phyloP scores from a whole-genome alignment of 1,140 invertebrate species.

The Drosophila seguyi region DNA sequence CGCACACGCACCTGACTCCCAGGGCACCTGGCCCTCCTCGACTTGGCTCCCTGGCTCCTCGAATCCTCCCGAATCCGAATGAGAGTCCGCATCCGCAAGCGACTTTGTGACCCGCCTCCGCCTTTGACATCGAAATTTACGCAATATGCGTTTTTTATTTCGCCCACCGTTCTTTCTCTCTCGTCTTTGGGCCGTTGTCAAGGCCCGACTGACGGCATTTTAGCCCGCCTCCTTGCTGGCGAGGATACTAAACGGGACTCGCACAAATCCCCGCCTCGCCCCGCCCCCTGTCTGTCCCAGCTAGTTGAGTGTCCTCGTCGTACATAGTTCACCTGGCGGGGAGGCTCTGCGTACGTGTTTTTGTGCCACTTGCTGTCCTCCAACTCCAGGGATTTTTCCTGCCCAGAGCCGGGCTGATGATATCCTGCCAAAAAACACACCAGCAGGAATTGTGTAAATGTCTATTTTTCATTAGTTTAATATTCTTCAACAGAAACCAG shows the following conservation, averaged over 20 bases:
- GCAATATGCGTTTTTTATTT: conserved; percentile 80
- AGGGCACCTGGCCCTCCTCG: background rate
- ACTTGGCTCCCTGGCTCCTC: conserved; percentile 12
- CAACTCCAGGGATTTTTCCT: conserved; percentile 9
- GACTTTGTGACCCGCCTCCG: conserved; percentile 52
- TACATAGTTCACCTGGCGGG: conserved; percentile 33
- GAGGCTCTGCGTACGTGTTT: conserved; percentile 58
- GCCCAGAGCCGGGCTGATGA: conserved; percentile 17
- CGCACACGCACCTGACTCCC: conserved; percentile 72
- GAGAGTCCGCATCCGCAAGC: conserved; percentile 27
- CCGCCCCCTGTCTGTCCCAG: conserved; percentile 19
- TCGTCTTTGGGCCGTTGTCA: conserved; percentile 24
- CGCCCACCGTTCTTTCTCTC: conserved; percentile 3
- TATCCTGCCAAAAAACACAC: conserved; percentile 28
- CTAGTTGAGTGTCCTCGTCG: conserved; percentile 45
- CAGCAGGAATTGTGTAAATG: conserved; percentile 5
- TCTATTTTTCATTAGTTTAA: conserved; percentile 66
- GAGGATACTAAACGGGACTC: conserved; percentile 20
- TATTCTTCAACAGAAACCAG: conserved; percentile 5
- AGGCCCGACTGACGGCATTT: conserved; percentile 26
- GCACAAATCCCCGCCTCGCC: conserved; percentile 5
- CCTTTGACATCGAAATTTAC: conserved; percentile 77
- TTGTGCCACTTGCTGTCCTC: conserved; percentile 21
- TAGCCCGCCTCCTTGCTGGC: conserved; percentile 13
- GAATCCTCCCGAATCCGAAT: conserved; percentile 12